Base-by-base conservation (phyloP, 2,888 invertebrate genomes). In the Oxystoma pomonae region DNA sequence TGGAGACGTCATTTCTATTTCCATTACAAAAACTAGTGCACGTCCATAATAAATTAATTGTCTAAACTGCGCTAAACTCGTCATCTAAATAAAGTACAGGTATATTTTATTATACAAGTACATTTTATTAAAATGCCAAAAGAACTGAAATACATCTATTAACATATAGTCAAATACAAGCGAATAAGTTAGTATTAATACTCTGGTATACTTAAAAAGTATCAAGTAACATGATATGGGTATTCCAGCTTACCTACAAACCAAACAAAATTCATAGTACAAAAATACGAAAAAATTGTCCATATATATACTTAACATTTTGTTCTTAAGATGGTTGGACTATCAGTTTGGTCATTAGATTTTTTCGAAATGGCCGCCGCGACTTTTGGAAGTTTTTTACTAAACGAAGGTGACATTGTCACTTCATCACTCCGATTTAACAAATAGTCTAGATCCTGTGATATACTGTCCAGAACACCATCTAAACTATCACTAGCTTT, bases 391-490 rank as follows among this genome's bases (percentile, higher is more conserved):
- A n/a, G n/a, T n/a, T n/a, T n/a, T 35, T 35, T 35, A 35, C 5
- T 7, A 3, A 35, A 35, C 3, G 35, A 35, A 3, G 35, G 35
- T 12, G 35, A 35, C 5, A 12, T 35, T 35, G 65, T 66, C 21
- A 69, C 67, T 16, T 74, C 75, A 12, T 74, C 74, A 52, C 69
- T 75, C 58, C 90, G 84, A 78, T 92, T 92, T 65, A 92, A 81
- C 70, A 93, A 81, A 81, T 91, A 92, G 80, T 92, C 91, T 70
- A 93, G 81, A 80, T 93, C 92, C 74, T 89, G 89, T 1, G 90
- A 89, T 73, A 93, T 93, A 75, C 91, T 87, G 80, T 91, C 89
- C 58, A 92, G 80, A 84, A 92, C 89, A 63, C 87, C 88, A 70
- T 86, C 86, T 49, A 81, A 69, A 60, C 61, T 62, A 18, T 56